These are phyloP conservation scores for Darevskia nairensis DNA, from an alignment of 2,797 vertebrate species.

Conservation along the genomic window DNA sequence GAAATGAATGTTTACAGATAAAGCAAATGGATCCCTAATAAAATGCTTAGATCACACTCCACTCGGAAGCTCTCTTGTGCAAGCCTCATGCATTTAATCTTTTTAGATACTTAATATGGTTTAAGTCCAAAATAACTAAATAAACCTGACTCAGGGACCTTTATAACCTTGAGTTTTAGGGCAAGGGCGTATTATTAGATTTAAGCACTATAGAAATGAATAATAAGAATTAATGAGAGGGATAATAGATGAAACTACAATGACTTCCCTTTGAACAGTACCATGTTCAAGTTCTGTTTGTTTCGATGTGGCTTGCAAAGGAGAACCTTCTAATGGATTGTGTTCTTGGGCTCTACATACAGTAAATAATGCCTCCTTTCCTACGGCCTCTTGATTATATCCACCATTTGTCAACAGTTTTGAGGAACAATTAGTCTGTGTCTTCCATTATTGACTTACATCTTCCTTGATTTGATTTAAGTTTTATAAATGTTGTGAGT, in stretches of 20 bases:
- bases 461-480: background rate
- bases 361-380: background rate
- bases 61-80: background rate
- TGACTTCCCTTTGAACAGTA: background rate
- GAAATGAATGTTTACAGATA: conserved; percentile 25
- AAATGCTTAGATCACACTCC: background rate
- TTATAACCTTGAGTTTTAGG: background rate
- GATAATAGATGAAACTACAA: background rate
- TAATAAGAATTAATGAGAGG: background rate
- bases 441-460: background rate
- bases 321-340: background rate
- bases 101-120: background rate
- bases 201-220: background rate
- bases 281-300: background rate
- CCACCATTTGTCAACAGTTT: background rate
- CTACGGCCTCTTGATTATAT: background rate
- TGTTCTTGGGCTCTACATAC: background rate
- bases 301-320: background rate
- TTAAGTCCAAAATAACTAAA: background rate
- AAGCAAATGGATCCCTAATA: background rate
- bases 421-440: background rate
- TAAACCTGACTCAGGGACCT: background rate
- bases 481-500: background rate
- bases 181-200: background rate
- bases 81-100: background rate